Percentiles rank a stretch among this genome's conserved stretches.
Conservation (phyloP, 2,888 invertebrate genomes). For the Drosophila prolongata region DNA sequence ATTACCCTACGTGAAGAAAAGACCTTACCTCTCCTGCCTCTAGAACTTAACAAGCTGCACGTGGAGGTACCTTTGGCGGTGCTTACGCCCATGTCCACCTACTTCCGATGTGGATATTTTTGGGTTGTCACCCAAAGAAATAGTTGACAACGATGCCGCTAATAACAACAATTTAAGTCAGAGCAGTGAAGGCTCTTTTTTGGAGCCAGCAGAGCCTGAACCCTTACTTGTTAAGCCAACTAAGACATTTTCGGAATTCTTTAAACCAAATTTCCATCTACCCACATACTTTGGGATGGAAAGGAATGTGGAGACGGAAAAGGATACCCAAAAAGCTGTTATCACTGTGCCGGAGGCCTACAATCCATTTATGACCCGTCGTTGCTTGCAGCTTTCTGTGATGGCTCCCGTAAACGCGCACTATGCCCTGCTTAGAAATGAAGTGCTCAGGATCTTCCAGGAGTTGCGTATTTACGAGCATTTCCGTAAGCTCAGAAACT, state of each 20-base stretch:
- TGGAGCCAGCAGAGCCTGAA: not conserved
- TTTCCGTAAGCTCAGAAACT: slow-evolving; percentile 90
- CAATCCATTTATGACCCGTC: slow-evolving; percentile 50
- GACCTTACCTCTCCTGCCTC: slow-evolving; percentile 31
- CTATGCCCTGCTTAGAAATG: slow-evolving; percentile 89
- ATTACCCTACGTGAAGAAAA: slow-evolving; percentile 5
- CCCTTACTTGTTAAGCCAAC: not conserved
- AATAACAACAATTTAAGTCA: slow-evolving; percentile 12
- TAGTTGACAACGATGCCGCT: slow-evolving; percentile 9
- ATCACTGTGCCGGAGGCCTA: not conserved
- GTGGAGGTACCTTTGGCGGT: slow-evolving; percentile 29
- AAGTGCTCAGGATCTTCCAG: slow-evolving; percentile 89
- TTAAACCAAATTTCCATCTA: not conserved
- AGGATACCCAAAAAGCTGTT: too few species aligned
- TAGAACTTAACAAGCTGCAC: slow-evolving; percentile 46
- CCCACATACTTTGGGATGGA: slow-evolving; percentile 2
- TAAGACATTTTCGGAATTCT: not conserved
- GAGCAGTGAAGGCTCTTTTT: not conserved
- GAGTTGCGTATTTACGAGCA: slow-evolving; percentile 88
- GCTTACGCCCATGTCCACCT: slow-evolving; percentile 64
- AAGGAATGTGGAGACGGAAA: not conserved
- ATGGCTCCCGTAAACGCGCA: slow-evolving; percentile 89
- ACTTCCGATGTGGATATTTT: slow-evolving; percentile 56
- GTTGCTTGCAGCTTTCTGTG: slow-evolving; percentile 88
- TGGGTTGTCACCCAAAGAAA: slow-evolving; percentile 20